Evolutionary conservation across 2,888 invertebrate genomes (phyloP), one percentile per base, ranked within the genome.

Genomic region (Biston betularia): DNA sequence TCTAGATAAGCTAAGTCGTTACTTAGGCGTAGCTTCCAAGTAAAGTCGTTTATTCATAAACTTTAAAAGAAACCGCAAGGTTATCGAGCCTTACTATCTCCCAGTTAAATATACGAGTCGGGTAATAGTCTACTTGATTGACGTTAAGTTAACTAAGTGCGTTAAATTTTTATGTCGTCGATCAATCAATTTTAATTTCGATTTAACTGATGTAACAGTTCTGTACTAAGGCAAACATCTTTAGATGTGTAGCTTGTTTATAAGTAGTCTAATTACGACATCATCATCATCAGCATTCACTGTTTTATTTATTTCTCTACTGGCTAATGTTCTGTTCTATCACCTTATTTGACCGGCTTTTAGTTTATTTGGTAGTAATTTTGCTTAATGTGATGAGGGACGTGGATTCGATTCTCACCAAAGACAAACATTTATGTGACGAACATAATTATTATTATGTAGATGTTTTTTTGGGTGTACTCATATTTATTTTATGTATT

Each of bases 151-250:
- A 74, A 82, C 81, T 75, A 75, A 79, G 76, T 83, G 85, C 87
- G 87, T 90, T 84, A 89, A 87, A 87, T 85, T 88, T 90, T 91
- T 88, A 91, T 89, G 87, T 87, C 86, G 83, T 83, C 83, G 83
- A 93, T 92, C 90, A 92, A 92, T 92, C 92, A 91, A 89, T 82
- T 86, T 87, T 86, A 89, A 89, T 87, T 88, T 84, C 76, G 77
- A 76, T 76, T 79, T 75, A 74, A 75, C 75, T 59, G 59, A 46
- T 63, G 55, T 68, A 56, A 68, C 50, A 49, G 59, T 62, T 50
- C 34, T n/a, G 50, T 61, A 24, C 15, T 34, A n/a, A 60, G 53
- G 44, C 54, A 33, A 24, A 40, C 24, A 42, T 42, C 38, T 38
- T 15, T 50, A 35, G n/a, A 35, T 9, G 38, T 38, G 11, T 10